Base-by-base conservation (phyloP, 2,888 invertebrate genomes). In the Ectobius pallidus region DNA sequence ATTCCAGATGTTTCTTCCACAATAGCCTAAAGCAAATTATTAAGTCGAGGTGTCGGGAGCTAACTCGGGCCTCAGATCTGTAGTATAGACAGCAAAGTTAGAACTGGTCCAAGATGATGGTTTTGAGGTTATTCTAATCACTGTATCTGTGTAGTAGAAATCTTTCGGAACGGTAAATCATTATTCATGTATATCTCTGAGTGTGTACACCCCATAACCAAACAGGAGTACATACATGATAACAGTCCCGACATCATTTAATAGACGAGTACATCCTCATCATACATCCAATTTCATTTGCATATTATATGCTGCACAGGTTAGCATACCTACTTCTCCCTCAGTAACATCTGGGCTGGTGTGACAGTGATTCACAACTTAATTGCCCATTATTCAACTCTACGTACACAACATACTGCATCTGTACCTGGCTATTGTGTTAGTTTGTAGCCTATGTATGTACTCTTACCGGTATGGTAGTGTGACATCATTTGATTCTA, bases 311-410 rank as follows among this genome's bases (percentile, higher is more conserved):
- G n/a, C 4, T 58, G 32, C 27, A 30, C 58, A 25, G 32, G 58
- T 58, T 58, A 30, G 30, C 14, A 30, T 30, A 14, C 58, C 25
- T 25, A 18, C 4, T 3, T 25, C 1, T 18, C 39, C 7, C 39
- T n/a, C 3, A n/a, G 16, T n/a, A 46, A 9, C 46, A n/a, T 18
- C 27, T 58, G 58, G 16, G 58, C 27, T 22, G 22, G 1, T 32
- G 58, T 58, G 27, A 58, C 58, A 58, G 58, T 58, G 58, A 58
- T 30, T 58, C 32, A 30, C 18, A 30, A 58, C 30, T 30, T 65
- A 65, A 65, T 65, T 65, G 65, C 65, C 46, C 44, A 27, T 65
- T 65, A 65, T 65, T 65, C 30, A n/a, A 65, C 30, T 46, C 27
- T 34, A 46, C 27, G 11, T n/a, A 58, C 32, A 58, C 58, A 58